Evolutionary conservation across 2,113 vertebrate genomes (phyloP).

Genomic region (Triplophysa tibetana): DNA sequence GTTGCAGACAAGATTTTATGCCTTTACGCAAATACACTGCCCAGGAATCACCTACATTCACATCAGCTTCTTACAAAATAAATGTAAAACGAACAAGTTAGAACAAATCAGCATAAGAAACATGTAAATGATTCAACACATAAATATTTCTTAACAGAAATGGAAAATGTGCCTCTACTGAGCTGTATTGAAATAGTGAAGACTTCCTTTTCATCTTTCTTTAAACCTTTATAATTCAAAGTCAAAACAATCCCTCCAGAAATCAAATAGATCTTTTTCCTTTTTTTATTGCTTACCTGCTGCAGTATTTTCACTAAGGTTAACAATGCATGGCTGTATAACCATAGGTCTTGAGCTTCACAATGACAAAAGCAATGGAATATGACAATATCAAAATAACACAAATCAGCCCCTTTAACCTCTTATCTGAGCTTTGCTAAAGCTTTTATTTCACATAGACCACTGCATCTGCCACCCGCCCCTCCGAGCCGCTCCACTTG

Average conservation of each 20-base stretch:
- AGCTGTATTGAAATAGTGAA: not conserved
- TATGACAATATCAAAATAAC: not conserved
- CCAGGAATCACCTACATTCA: too few relatives aligned
- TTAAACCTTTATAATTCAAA: not conserved
- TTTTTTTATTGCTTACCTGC: not conserved
- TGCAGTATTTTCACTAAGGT: not conserved
- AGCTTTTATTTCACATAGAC: not conserved
- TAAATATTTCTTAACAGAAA: too few relatives aligned
- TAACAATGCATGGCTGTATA: not conserved
- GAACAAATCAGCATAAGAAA: not conserved
- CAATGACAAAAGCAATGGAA: not conserved
- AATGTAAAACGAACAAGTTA: not conserved
- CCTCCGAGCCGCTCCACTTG: conserved; percentile 25
- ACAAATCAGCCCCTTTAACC: not conserved
- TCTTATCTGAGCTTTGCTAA: not conserved
- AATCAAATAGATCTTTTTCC: not conserved
- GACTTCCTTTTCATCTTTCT: not conserved
- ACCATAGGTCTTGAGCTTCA: not conserved
- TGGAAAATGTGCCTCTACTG: not conserved
- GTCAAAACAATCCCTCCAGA: not conserved
- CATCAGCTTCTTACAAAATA: not conserved
- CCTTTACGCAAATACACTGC: too few relatives aligned
- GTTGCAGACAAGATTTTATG: too few relatives aligned
- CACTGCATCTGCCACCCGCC: not conserved
- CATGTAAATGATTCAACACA: too few relatives aligned